Evolutionary conservation across 2,113 vertebrate genomes (phyloP).

Genomic region (Cavia aperea): DNA sequence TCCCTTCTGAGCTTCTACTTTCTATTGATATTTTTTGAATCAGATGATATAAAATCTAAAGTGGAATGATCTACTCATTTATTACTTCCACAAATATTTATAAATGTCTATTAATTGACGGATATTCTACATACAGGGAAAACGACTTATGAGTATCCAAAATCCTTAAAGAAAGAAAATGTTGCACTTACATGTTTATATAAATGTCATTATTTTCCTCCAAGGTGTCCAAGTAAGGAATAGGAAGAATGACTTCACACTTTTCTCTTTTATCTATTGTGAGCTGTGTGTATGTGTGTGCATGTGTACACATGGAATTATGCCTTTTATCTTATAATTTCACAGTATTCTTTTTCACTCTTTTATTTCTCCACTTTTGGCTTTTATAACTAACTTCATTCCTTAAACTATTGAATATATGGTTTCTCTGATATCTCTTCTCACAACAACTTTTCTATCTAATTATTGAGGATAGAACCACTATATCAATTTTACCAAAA

Average conservation of each 20-base stretch:
- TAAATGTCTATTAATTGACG: background rate
- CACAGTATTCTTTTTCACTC: background rate
- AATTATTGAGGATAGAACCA: background rate
- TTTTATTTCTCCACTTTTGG: background rate
- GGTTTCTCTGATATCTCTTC: background rate
- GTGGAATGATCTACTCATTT: background rate
- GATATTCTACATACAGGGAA: background rate
- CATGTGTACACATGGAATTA: background rate
- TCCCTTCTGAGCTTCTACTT: background rate
- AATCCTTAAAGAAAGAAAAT: too few species aligned
- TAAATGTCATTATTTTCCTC: constrained; percentile 51
- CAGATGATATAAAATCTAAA: background rate
- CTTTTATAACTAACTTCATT: background rate
- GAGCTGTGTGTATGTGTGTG: background rate
- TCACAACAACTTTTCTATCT: background rate
- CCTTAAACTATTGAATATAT: background rate
- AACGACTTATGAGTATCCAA: too few species aligned
- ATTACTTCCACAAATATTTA: background rate
- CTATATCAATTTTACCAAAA: background rate
- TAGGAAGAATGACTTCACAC: background rate
- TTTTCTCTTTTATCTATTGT: background rate
- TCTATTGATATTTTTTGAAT: background rate
- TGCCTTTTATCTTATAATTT: background rate
- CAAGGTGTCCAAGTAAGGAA: constrained; percentile 10
- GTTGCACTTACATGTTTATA: constrained; percentile 14